Percentiles rank a stretch among this genome's conserved stretches.
These are phyloP conservation scores for Aplysina aerophoba DNA, from an alignment of 37 sponge, comb jelly and placozoan genomes.

Conservation along the genomic window DNA sequence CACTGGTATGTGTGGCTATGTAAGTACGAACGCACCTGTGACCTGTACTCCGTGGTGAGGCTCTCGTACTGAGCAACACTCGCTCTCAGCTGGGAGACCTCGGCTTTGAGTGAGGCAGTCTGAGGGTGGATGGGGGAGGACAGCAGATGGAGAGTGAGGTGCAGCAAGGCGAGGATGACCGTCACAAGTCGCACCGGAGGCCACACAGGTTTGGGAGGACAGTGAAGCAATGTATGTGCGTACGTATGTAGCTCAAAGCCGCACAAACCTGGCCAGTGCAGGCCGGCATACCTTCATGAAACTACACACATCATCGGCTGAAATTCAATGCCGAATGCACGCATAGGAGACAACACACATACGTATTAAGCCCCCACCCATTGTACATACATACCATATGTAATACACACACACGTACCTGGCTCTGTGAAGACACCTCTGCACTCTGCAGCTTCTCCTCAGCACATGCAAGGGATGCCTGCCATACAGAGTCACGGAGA, in stretches of 20 bases:
- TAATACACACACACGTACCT: slow-evolving; percentile 12
- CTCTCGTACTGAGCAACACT: slow-evolving; percentile 56
- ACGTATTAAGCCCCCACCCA: too few relatives aligned
- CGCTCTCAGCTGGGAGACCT: slow-evolving; percentile 47
- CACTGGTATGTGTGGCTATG: not conserved
- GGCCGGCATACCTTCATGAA: too few relatives aligned
- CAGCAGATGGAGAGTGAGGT: too few relatives aligned
- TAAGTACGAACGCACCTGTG: slow-evolving; percentile 43
- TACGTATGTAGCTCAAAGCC: too few relatives aligned
- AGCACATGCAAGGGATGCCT: not conserved
- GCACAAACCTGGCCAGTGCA: too few relatives aligned
- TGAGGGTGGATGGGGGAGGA: not conserved
- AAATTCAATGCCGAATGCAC: too few relatives aligned
- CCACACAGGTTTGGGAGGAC: too few relatives aligned
- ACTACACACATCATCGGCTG: too few relatives aligned
- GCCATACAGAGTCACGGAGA: not conserved
- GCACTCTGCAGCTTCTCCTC: slow-evolving; percentile 23
- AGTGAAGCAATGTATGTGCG: not conserved
- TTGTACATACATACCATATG: not conserved
- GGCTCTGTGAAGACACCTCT: slow-evolving; percentile 12
- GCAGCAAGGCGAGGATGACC: too few relatives aligned
- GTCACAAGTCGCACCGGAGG: too few relatives aligned
- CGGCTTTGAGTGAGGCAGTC: slow-evolving; percentile 38
- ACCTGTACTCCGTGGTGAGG: slow-evolving; percentile 61
- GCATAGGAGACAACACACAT: too few relatives aligned